Base-by-base conservation (phyloP, 30 jellyfish, hydroid and myxozoan genomes). In the Cassiopea andromeda region DNA sequence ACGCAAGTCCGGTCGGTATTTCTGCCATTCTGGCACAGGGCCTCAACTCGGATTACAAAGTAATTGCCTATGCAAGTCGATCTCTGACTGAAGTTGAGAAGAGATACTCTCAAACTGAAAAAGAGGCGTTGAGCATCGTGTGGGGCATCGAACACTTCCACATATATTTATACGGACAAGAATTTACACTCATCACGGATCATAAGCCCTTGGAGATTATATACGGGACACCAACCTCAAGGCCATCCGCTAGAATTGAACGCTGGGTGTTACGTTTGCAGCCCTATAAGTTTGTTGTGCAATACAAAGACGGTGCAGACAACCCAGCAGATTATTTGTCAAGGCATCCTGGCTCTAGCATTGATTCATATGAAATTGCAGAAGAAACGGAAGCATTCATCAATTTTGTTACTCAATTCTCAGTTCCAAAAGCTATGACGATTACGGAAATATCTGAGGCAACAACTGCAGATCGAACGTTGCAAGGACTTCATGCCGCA, bases 181-280 rank as follows among this genome's bases (percentile, higher is more conserved):
- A 70, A 1, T 85, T 85, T 19, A 48, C 48, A 57, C 87, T 85
- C 49, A 7, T 72, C 69, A 71, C 93, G 43, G 87, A 85, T 46
- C 93, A 85, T 48, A 85, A 85, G 81, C 93, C 93, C 2, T 43
- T 85, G 47, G 87, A 85, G 59, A n/a, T 58, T 7, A 85, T 85
- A 38, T 50, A 73, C 48, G 86, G 80, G 38, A 27, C 38, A 27
- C 38, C 38, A 27, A 27, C 38, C 38, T 27, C 38, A 27, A 27
- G 38, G 38, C 38, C 38, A 27, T 27, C 38, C 38, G 38, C 38
- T 27, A 27, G 38, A 27, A 27, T 27, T 27, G 38, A 27, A 27
- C 38, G 38, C 38, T 27, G 38, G 38, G 38, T 27, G 38, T 27
- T 27, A 27, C 38, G 38, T 27, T 27, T 27, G 38, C 38, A 27